These are phyloP conservation scores for Nephrotoma appendiculata DNA, from an alignment of 2,888 invertebrate genomes.

Conservation along the genomic window DNA sequence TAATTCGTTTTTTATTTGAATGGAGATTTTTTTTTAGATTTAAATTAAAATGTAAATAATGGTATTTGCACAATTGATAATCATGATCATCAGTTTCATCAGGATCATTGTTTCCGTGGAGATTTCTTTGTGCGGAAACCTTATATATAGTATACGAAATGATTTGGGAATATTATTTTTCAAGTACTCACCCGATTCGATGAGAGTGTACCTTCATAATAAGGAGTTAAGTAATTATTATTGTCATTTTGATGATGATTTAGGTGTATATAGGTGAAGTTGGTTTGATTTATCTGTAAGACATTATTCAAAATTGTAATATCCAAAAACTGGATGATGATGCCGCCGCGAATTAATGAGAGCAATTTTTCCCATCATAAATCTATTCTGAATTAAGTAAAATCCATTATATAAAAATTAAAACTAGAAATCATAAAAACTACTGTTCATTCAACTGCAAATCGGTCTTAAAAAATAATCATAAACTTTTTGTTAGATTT, in stretches of 20 bases:
- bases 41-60: neutral
- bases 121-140: too few species aligned
- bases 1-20: neutral
- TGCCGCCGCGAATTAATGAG: neutral
- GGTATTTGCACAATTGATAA: slow-evolving; percentile 1
- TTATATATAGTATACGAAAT: neutral
- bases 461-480: neutral
- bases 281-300: too few species aligned
- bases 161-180: neutral
- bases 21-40: neutral
- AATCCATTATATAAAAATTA: neutral
- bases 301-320: neutral
- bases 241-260: neutral
- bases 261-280: neutral
- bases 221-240: neutral
- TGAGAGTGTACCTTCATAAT: neutral
- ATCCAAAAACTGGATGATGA: neutral
- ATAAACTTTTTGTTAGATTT: neutral
- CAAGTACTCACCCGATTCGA: neutral
- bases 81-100: neutral
- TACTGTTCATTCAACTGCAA: neutral
- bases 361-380: neutral
- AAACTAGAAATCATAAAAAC: neutral
- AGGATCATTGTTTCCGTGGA: neutral
- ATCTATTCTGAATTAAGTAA: neutral